Base-by-base conservation (phyloP, 2,113 vertebrate genomes). In the Telmatochromis brichardi region DNA sequence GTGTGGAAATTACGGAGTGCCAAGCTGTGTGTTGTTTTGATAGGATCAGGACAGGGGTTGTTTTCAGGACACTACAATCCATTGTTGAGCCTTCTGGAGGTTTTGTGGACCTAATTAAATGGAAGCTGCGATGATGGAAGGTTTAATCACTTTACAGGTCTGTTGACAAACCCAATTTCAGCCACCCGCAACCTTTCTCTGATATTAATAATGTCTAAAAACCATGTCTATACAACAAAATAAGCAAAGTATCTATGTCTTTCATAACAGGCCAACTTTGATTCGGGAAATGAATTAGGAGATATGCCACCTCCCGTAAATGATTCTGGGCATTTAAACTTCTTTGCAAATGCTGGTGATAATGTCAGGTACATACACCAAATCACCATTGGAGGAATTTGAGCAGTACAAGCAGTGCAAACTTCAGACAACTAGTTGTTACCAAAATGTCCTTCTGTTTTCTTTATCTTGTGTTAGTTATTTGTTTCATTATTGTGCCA, bases 1-100 rank as follows among this genome's bases (percentile, higher is more conserved):
- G 88, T 92, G 89, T 92, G 92, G 89, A 95, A 88, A 90, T 92
- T 71, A 87, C 81, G 47, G 88, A 88, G 90, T 80, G 92, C 88
- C 91, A 90, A 82, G 88, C 79, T 80, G 84, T 87, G 85, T 21
- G 88, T 15, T 85, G 79, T 78, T 87, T 73, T 57, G 58, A 68
- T 85, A 85, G 82, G 31, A 53, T 91, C 80, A 54, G 82, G 68
- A 89, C 82, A 57, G 81, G 54, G 92, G 79, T 90, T 83, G 82
- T 85, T 88, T 82, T 84, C 87, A 81, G 88, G 84, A 91, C 90
- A 94, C 82, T 68, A 50, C 17, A 84, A 86, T 84, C 87, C 51
- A 93, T 93, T 91, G 84, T 89, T 84, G 45, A 86, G 85, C 26
- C 51, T 60, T 65, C 51, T 90, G 88, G 86, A 60, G 80, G 33